phyloP scores from a whole-genome alignment of 2,113 vertebrate genomes.

The Copsychus sechellarum region DNA sequence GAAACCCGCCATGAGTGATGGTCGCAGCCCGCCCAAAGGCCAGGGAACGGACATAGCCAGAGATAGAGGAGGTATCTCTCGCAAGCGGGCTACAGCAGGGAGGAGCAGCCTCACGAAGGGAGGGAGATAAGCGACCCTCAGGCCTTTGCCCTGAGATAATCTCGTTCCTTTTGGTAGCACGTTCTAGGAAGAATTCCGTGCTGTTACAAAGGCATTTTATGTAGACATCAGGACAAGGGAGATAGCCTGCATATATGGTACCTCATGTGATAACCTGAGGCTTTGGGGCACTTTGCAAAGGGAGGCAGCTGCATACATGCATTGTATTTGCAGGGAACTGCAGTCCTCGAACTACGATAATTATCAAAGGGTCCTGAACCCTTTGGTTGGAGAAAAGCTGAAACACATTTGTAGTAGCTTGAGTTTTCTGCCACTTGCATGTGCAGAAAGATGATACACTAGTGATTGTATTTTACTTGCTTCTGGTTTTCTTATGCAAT shows the following conservation, averaged over 20 bases:
- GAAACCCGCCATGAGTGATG: not conserved
- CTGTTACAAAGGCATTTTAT: fast-evolving
- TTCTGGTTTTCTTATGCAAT: not conserved
- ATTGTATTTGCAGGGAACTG: not conserved
- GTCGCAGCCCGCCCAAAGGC: not conserved
- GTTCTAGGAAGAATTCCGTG: not conserved
- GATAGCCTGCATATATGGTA: fast-evolving
- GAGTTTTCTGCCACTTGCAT: not conserved
- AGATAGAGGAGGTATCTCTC: not conserved
- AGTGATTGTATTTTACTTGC: not conserved
- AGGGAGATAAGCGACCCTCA: not conserved
- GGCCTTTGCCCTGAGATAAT: not conserved
- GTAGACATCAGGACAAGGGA: not conserved
- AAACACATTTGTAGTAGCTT: not conserved
- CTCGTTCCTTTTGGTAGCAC: fast-evolving
- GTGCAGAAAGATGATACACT: not conserved
- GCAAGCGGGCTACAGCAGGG: not conserved
- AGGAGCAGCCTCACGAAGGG: not conserved
- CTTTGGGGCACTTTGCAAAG: not conserved
- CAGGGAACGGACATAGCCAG: fast-evolving
- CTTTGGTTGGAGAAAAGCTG: not conserved
- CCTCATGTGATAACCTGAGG: not conserved
- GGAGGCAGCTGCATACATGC: not conserved
- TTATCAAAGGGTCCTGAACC: not conserved
- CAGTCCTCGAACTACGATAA: not conserved